Evolutionary conservation across 2,797 vertebrate genomes (phyloP), one percentile per base, ranked within the genome.

Genomic region (Poecilia velifera): DNA sequence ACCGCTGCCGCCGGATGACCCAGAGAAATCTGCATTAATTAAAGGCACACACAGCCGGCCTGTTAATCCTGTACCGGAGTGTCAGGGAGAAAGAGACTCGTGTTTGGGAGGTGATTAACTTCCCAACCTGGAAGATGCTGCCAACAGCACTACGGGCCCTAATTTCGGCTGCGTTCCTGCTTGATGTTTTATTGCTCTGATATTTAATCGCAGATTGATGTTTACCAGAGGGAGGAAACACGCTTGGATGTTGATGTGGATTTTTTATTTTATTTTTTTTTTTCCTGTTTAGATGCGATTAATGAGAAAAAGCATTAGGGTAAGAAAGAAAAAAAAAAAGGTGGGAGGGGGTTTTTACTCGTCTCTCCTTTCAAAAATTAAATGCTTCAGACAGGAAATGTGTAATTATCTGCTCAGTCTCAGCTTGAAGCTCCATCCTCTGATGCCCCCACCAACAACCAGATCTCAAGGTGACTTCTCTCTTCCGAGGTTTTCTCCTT

Each of bases 81-180:
- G 93, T 93, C 90, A 74, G 85, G 82, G 78, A 94, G 95, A 93
- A 53, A 84, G 86, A 94, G 95, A 93, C 91, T 95, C 85, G 90
- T 95, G 92, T 96, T 95, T 95, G 94, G 94, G 93, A 88, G 95
- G 94, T 96, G 96, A 96, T 97, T 96, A 97, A 95, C 94, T 95
- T 28, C 92, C 91, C 84, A 90, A 94, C 90, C 91, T 92, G 90
- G 95, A 96, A 96, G 94, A 95, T 95, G 94, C 96, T 95, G 94
- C 82, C 94, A 96, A 94, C 95, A 94, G 93, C 95, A 95, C 93
- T 94, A 93, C 91, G 83, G 92, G 91, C 94, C 94, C 87, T 84
- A 91, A 93, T 94, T 91, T 94, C 95, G 95, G 94, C 84, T 86
- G 92, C 92, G 94, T 87, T 94, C 89, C 91, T 73, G 91, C 94